Evolutionary conservation across 1,140 invertebrate species (phyloP).

Genomic region (Zaprionus tsacasi): DNA sequence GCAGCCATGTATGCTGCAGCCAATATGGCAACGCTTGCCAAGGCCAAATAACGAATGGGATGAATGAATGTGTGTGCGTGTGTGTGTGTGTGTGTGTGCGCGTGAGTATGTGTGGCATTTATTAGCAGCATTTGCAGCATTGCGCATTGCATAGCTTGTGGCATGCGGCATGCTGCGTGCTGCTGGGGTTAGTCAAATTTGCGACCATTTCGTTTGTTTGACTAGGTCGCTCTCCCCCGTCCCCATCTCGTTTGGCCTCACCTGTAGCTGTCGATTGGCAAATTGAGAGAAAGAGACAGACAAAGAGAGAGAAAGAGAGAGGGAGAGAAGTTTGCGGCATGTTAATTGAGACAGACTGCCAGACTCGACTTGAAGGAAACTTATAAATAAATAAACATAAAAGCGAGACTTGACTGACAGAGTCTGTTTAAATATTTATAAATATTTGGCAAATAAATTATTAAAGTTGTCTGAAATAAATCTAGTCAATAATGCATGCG

Average conservation of each 20-base stretch:
- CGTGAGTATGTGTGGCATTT: conserved; percentile 18
- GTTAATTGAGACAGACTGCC: not conserved
- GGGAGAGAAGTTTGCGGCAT: not conserved
- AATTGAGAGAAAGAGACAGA: not conserved
- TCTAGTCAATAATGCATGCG: too few species aligned
- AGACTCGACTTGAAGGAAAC: not conserved
- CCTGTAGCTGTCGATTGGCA: conserved; percentile 1
- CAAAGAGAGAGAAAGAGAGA: not conserved
- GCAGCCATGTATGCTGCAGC: conserved; percentile 34
- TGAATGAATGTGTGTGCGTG: conserved; percentile 1
- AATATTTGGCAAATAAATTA: not conserved
- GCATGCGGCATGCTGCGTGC: not conserved
- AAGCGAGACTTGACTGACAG: too few species aligned
- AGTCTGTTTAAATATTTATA: too few species aligned
- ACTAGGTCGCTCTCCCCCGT: not conserved
- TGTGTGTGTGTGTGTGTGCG: not conserved
- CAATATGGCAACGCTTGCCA: conserved; percentile 58
- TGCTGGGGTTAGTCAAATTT: not conserved
- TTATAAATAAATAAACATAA: not conserved
- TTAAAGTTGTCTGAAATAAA: not conserved
- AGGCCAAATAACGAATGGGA: conserved; percentile 51
- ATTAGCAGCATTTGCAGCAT: conserved; percentile 33
- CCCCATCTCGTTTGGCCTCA: not conserved
- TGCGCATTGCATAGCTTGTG: conserved; percentile 12
- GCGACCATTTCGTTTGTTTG: conserved; percentile 10